Percentiles rank a stretch among this genome's conserved stretches.
Evolutionary conservation across 2,113 vertebrate species (phyloP).

Genomic region (Tamias sibiricus): DNA sequence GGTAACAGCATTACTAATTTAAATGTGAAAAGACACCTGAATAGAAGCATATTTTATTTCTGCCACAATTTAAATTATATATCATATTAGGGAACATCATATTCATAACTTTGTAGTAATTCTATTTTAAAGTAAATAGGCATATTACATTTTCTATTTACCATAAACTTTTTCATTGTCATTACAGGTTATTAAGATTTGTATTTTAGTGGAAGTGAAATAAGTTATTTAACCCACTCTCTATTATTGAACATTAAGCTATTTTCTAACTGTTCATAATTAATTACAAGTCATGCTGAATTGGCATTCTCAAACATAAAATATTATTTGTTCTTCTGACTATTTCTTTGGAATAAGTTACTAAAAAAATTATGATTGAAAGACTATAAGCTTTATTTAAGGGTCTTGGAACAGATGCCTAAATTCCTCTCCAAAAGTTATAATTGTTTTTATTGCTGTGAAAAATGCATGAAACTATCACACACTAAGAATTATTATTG

Average conservation of each 20-base stretch:
- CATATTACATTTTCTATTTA: background rate
- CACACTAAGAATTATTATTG: background rate
- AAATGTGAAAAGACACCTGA: background rate
- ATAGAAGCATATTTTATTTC: conserved; percentile 49
- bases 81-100: background rate
- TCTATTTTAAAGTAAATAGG: background rate
- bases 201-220: background rate
- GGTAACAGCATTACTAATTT: conserved; percentile 71
- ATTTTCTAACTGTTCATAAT: conserved; percentile 36
- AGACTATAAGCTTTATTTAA: background rate
- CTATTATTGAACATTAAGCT: conserved; percentile 12
- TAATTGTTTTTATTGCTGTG: background rate
- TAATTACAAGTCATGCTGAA: conserved; percentile 54
- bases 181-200: conserved; percentile 5
- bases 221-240: background rate
- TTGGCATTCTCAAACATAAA: background rate
- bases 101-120: background rate
- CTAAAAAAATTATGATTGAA: conserved; percentile 4
- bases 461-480: background rate
- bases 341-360: conserved; percentile 23
- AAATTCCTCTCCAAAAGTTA: conserved; percentile 18
- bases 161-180: background rate
- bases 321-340: background rate
- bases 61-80: conserved; percentile 48
- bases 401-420: background rate